Evolutionary conservation across 1,140 invertebrate species (phyloP).

Genomic region (Cydia splendana): DNA sequence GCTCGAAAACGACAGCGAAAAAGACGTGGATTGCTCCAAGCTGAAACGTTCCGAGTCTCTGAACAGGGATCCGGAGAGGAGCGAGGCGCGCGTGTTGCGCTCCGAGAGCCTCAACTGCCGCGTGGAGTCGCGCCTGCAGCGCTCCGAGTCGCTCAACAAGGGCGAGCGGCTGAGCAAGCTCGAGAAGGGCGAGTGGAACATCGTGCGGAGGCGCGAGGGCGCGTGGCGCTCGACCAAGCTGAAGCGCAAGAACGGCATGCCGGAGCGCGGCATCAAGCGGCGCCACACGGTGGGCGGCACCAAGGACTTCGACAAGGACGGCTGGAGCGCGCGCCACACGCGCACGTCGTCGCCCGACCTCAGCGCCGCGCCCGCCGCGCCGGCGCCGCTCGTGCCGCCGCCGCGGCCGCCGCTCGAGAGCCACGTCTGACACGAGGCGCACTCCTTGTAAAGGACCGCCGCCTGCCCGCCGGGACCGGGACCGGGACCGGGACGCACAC

Average conservation of each 20-base stretch:
- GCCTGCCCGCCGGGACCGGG: not conserved
- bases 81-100: constrained; percentile 80
- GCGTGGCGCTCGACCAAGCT: constrained; percentile 82
- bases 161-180: constrained; percentile 87
- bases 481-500: no score
- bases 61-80: constrained; percentile 69
- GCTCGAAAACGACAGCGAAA: constrained; percentile 41
- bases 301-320: constrained; percentile 85
- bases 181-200: constrained; percentile 91
- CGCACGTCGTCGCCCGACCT: constrained; percentile 76
- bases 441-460: constrained; percentile 9
- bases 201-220: constrained; percentile 85
- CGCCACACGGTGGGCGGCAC: constrained; percentile 95
- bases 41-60: constrained; percentile 83
- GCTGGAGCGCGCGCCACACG: constrained; percentile 75
- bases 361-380: constrained; percentile 51
- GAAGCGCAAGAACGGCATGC: constrained; percentile 87
- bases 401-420: constrained; percentile 73
- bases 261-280: constrained; percentile 89
- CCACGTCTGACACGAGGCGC: constrained; percentile 63
- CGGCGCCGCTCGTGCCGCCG: constrained; percentile 61
- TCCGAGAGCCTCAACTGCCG: constrained; percentile 77
- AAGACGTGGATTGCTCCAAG: constrained; percentile 52
- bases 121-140: constrained; percentile 75
- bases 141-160: constrained; percentile 87